Evolutionary conservation across 2,797 vertebrate genomes (phyloP), one percentile per base, ranked within the genome.

Genomic region (Champsocephalus esox): DNA sequence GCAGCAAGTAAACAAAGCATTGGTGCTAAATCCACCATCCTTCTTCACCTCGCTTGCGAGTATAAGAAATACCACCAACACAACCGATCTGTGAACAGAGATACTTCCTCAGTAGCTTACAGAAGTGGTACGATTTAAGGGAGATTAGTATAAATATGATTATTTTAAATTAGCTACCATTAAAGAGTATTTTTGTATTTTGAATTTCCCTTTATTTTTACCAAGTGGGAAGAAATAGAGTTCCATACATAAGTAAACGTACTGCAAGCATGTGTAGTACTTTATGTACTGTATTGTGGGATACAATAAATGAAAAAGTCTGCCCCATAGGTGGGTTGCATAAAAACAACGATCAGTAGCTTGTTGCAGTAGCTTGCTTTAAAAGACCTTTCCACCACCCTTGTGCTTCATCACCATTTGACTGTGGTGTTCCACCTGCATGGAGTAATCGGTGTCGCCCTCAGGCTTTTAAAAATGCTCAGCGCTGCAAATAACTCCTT

Each of bases 351-450:
- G 4, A 19, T 64, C 6, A 51, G 78, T 85, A 60, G 86, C 85
- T 87, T 84, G 85, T 87, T 73, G 66, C 85, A 90, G 91, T 72
- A 92, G 85, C 93, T 94, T 95, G 95, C 92, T 92, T 72, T 83
- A 64, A 91, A 28, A 94, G 83, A 91, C 87, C 49, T 79, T 75
- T 70, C 82, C 88, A 89, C 78, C 66, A 73, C 77, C 89, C 87
- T 83, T 57, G 70, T 87, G 87, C 87, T 89, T 87, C 85, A 90
- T 91, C 79, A 77, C 79, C 86, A 88, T 93, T 71, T 69, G 41
- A 76, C 19, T 80, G 67, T 81, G 59, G 63, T 76, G 61, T 81
- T 79, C 61, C 82, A 81, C 74, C 48, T 88, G 87, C 91, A 94
- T 92, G 89, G 72, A 38, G 64, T 70, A 56, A 66, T 66, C 58